Conservation (phyloP, 23 tunicate genomes). For the Trididemnum clinides region DNA sequence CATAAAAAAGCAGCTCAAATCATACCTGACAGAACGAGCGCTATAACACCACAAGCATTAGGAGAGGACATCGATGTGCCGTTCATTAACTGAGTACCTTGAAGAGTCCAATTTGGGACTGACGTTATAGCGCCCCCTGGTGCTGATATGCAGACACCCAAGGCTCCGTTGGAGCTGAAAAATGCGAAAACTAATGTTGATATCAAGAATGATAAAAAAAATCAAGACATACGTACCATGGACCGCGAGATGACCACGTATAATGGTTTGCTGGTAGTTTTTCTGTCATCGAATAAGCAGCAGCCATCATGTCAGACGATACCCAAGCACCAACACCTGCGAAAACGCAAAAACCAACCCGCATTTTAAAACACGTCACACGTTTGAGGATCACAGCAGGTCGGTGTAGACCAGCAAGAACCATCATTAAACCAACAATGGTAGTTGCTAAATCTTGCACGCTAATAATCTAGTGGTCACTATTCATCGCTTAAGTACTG, state of each 20-base stretch:
- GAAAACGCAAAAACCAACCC: too few species aligned
- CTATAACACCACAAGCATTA: conserved; percentile 95
- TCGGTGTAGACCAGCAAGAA: too few species aligned
- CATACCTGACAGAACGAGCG: conserved; percentile 87
- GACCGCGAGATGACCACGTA: conserved; percentile 99
- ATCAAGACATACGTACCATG: conserved; percentile 87
- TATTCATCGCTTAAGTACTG: too few species aligned
- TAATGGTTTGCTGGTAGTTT: conserved; percentile 86
- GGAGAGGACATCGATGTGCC: conserved; percentile 99
- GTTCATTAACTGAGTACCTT: conserved; percentile 89
- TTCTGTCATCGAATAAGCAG: conserved; percentile 87
- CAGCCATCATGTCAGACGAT: conserved; percentile 92
- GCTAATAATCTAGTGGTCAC: too few species aligned
- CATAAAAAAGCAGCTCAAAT: too few species aligned
- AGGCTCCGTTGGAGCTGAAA: conserved; percentile 68
- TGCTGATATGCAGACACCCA: conserved; percentile 92
- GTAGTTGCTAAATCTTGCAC: too few species aligned
- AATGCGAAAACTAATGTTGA: not conserved
- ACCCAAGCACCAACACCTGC: conserved; percentile 99
- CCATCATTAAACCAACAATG: too few species aligned
- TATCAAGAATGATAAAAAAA: not conserved
- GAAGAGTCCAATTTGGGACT: conserved; percentile 97
- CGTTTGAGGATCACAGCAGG: too few species aligned
- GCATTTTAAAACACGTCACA: too few species aligned
- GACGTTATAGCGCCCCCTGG: conserved; percentile 99